Percentiles rank a stretch among this genome's conserved stretches.
These are phyloP conservation scores for Ceyx cyanopectus DNA, from an alignment of 2,113 vertebrate species.

Conservation along the genomic window DNA sequence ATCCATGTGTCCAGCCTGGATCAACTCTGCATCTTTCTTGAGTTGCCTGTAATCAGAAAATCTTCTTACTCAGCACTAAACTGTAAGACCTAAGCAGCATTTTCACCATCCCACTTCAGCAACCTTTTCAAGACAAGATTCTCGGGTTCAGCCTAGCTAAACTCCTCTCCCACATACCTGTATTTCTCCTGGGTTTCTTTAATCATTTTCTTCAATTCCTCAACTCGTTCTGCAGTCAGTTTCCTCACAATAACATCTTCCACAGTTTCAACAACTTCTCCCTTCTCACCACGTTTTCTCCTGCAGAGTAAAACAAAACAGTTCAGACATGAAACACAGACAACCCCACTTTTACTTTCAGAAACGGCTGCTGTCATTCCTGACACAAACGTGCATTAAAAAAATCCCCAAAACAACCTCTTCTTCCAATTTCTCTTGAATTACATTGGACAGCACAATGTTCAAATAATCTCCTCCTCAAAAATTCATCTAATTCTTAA, in stretches of 20 bases:
- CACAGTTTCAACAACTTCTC: slow-evolving; percentile 98
- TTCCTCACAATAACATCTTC: slow-evolving; percentile 98
- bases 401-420: neutral
- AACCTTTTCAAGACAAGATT: neutral
- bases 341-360: neutral
- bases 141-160: neutral
- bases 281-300: slow-evolving; percentile 97
- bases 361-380: neutral
- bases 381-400: neutral
- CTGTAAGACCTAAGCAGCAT: neutral
- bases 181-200: slow-evolving; percentile 98
- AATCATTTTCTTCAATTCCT: slow-evolving; percentile 95
- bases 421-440: neutral
- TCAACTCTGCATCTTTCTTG: slow-evolving; percentile 96
- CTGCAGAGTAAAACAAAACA: slow-evolving; percentile 65
- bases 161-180: slow-evolving; percentile 77
- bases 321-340: neutral
- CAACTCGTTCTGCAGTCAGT: slow-evolving; percentile 93
- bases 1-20: slow-evolving; percentile 96
- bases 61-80: neutral
- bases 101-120: neutral
- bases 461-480: neutral
- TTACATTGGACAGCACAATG: neutral
- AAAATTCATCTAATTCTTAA: neutral
- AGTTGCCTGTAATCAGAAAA: slow-evolving; percentile 84